Base-by-base conservation (phyloP, 2,113 vertebrate species). In the Osmerus eperlanus region DNA sequence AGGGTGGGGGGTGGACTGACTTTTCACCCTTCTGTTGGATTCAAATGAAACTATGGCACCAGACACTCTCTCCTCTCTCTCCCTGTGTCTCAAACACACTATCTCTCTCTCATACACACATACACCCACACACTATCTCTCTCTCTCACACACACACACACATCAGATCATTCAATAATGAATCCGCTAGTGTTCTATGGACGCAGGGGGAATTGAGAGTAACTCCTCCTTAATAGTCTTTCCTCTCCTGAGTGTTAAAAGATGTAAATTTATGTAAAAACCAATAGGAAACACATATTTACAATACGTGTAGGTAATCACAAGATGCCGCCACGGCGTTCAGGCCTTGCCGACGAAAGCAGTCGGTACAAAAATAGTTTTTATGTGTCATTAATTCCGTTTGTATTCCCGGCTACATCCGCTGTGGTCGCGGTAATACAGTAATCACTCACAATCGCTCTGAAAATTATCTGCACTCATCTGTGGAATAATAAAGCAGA, bases 301-400 rank as follows among this genome's bases (percentile, higher is more conserved):
- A 93, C 92, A 93, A 94, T 87, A 90, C 68, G 85, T 93, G 91
- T 89, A 92, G 93, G 93, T 96, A 96, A 96, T 95, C 94, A 96
- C 93, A 96, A 93, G 90, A 92, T 85, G 92, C 88, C 87, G 86
- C 84, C 86, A 90, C 90, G 88, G 89, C 90, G 41, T 91, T 85
- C 84, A 75, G 87, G 89, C 92, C 93, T 90, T 83, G 90, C 90
- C 93, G 92, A 94, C 89, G 90, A 92, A 95, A 86, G 92, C 93
- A 89, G 80, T 88, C 91, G 85, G 87, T 87, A 87, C 90, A 89
- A 89, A 92, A 93, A 91, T 91, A 92, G 91, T 92, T 92, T 93
- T 93, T 96, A 96, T 96, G 94, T 95, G 83, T 96, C 95, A 96
- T 96, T 96, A 96, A 96, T 96, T 96, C 93, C 92, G 90, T 92